Base-by-base conservation (phyloP, 2,888 invertebrate genomes). In the Dryococelus australis region DNA sequence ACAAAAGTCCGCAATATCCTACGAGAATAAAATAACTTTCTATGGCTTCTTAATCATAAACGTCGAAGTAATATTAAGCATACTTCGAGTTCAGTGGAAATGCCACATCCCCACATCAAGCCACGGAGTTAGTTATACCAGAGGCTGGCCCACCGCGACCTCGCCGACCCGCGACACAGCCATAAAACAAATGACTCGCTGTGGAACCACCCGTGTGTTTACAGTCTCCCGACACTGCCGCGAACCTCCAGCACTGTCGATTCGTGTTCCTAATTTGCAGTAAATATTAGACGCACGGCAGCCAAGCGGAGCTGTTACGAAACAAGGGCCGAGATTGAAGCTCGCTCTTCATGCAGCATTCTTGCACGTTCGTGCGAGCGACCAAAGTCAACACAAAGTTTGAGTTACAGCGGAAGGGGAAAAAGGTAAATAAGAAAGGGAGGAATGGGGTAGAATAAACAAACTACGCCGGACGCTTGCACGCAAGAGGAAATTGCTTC, bases 211-310 rank as follows among this genome's bases (percentile, higher is more conserved):
- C 65, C 47, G 1, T 0, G 47, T 6, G 47, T 47, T 47, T 6
- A 47, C 47, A 47, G 16, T 47, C 16, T 8, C 47, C 47, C 20
- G 65, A 65, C 65, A 65, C 20, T 20, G 65, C 24, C 20, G 65
- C 65, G 65, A 65, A 20, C 65, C 65, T 20, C 65, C 65, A 65
- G 65, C 20, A 65, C 65, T 65, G 65, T 65, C 65, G 65, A 65
- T 65, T n/a, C 65, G 10, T 65, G 65, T 65, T 65, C 65, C 65
- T 65, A 65, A 65, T 65, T 65, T 65, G 65, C 65, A 65, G 65
- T 65, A 65, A 65, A 65, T 65, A 65, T 65, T 65, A 65, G 65
- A 8, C 65, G 65, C 65, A n/a, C 65, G 65, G 65, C 65, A 65
- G 65, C 65, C 65, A 8, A 20, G 65, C 65, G 24, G 65, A 65